Conservation (phyloP, 2,888 invertebrate genomes). For the Amorpha juglandis region DNA sequence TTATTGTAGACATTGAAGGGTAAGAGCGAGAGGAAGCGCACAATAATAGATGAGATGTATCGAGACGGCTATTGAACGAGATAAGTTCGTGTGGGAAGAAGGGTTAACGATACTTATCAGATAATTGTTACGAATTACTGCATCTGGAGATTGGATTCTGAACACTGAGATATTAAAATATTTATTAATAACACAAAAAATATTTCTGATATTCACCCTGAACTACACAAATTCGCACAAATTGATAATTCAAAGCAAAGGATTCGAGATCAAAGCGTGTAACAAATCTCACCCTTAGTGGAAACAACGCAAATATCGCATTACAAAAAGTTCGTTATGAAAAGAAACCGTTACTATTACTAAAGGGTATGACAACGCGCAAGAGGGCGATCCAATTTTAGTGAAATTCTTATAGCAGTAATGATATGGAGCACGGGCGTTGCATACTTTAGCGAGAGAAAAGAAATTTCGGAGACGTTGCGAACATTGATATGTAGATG, state of each 20-base stretch:
- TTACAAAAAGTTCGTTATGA: constrained; percentile 83
- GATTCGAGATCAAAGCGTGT: constrained; percentile 62
- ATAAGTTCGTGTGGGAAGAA: constrained; percentile 77
- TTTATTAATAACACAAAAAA: constrained; percentile 28
- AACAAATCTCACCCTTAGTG: constrained; percentile 76
- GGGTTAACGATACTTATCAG: constrained; percentile 81
- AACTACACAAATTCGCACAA: not conserved
- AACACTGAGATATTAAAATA: constrained; percentile 26
- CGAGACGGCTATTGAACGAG: constrained; percentile 72
- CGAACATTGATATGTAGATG: constrained; percentile 83
- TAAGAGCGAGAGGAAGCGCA: constrained; percentile 65
- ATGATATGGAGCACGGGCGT: constrained; percentile 82
- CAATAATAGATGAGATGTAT: constrained; percentile 72
- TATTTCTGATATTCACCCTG: not conserved
- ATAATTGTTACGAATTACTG: constrained; percentile 80
- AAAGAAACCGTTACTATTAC: constrained; percentile 82
- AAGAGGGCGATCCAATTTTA: constrained; percentile 80
- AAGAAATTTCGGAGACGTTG: constrained; percentile 77
- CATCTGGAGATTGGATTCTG: constrained; percentile 59
- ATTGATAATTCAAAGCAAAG: constrained; percentile 61
- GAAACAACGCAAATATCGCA: constrained; percentile 79
- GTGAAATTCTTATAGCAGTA: constrained; percentile 73
- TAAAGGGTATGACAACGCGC: constrained; percentile 79
- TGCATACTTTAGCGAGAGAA: constrained; percentile 79
- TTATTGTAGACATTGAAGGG: constrained; percentile 76